These are phyloP conservation scores for Laothoe populi DNA, from an alignment of 2,888 invertebrate species.

Conservation along the genomic window DNA sequence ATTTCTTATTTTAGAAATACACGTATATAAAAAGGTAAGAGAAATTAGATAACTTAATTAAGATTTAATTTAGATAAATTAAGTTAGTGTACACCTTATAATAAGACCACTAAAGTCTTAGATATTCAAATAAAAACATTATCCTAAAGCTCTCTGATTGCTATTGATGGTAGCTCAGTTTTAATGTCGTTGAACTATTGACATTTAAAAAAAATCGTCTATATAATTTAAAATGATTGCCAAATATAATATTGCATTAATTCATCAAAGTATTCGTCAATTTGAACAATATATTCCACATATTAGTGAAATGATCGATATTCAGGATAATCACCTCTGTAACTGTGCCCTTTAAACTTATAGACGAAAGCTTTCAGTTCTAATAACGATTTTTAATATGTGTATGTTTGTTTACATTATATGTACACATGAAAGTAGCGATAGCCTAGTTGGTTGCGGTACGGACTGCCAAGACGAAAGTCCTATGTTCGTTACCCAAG, in stretches of 20 bases:
- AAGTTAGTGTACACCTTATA: too few species aligned
- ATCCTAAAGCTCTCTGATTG: background rate
- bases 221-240: background rate
- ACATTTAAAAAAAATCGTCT: background rate
- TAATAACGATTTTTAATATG: background rate
- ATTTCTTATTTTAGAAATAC: too few species aligned
- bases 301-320: background rate
- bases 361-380: background rate
- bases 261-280: background rate
- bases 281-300: background rate
- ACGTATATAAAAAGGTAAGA: too few species aligned
- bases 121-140: too few species aligned
- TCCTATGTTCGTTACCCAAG: too few species aligned
- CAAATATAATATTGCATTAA: conserved; percentile 1
- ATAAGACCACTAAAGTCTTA: too few species aligned
- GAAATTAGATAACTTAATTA: too few species aligned
- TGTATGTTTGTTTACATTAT: conserved; percentile 1
- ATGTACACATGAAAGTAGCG: too few species aligned
- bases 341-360: conserved; percentile 1
- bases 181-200: background rate
- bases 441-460: too few species aligned
- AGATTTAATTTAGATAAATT: too few species aligned
- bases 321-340: background rate
- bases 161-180: background rate
- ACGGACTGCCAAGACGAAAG: too few species aligned